A percentile compares a stretch with the other conserved stretches of the same genome.
Conservation (phyloP, 2,888 invertebrate genomes). For the Sympetrum striolatum region DNA sequence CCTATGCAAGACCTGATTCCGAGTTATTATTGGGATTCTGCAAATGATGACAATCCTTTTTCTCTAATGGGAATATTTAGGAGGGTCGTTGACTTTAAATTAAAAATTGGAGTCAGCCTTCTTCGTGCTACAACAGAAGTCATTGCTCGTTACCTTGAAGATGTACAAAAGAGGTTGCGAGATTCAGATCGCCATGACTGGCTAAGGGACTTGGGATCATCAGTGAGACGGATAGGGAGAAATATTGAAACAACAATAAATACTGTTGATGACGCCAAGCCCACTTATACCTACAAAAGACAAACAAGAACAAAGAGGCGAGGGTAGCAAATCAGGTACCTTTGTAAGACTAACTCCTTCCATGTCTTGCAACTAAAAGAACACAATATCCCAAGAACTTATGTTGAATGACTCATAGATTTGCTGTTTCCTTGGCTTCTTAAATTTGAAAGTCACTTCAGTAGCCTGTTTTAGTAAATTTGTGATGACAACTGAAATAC, state of each 20-base stretch:
- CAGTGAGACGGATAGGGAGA: conserved; percentile 1
- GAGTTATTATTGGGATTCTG: background rate
- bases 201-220: background rate
- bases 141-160: conserved; percentile 69
- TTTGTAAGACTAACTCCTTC: background rate
- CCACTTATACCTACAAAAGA: background rate
- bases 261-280: background rate
- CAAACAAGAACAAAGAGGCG: background rate
- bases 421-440: background rate
- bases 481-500: background rate
- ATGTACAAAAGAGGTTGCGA: conserved; percentile 61
- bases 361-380: background rate
- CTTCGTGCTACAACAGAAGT: conserved; percentile 73
- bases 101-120: conserved; percentile 71
- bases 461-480: background rate
- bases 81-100: conserved; percentile 72
- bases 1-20: background rate
- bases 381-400: background rate
- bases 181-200: conserved; percentile 27
- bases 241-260: background rate
- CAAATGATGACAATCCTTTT: conserved; percentile 52
- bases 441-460: background rate
- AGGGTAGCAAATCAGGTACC: background rate
- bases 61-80: conserved; percentile 68
- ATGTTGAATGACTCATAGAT: background rate